phyloP scores from a whole-genome alignment of 2,888 invertebrate genomes.

The Scrobipalpa atriplicella region DNA sequence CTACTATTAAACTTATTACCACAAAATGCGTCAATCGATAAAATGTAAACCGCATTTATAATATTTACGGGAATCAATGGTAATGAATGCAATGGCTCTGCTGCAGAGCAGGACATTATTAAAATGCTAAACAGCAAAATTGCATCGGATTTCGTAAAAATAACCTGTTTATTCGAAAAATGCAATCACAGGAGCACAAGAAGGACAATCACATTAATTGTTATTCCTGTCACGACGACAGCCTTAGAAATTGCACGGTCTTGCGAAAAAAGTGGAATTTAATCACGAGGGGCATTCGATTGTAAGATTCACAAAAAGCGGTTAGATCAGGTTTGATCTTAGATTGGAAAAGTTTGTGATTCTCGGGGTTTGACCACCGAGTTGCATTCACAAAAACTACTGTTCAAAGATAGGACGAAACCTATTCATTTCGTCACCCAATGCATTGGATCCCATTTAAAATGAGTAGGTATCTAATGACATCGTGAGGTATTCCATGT shows the following conservation, averaged over 20 bases:
- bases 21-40: no score
- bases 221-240: conserved; percentile 23
- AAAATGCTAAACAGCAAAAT: background rate
- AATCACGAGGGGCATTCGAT: background rate
- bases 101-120: no score
- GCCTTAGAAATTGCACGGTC: conserved; percentile 28
- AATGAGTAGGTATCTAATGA: no score
- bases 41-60: no score
- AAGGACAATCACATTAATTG: conserved; percentile 1
- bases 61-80: no score
- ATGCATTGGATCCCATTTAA: no score
- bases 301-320: background rate
- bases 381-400: no score
- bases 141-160: background rate
- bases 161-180: background rate
- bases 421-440: no score
- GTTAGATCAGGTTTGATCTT: background rate
- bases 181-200: conserved; percentile 1
- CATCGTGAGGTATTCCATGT: no score
- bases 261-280: conserved; percentile 23
- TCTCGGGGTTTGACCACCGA: background rate
- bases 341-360: background rate
- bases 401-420: no score
- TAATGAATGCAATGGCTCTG: no score
- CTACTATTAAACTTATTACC: no score